Percentiles rank a stretch among this genome's conserved stretches.
Evolutionary conservation across 2,797 vertebrate species (phyloP).

Genomic region (Tenualosa ilisha): DNA sequence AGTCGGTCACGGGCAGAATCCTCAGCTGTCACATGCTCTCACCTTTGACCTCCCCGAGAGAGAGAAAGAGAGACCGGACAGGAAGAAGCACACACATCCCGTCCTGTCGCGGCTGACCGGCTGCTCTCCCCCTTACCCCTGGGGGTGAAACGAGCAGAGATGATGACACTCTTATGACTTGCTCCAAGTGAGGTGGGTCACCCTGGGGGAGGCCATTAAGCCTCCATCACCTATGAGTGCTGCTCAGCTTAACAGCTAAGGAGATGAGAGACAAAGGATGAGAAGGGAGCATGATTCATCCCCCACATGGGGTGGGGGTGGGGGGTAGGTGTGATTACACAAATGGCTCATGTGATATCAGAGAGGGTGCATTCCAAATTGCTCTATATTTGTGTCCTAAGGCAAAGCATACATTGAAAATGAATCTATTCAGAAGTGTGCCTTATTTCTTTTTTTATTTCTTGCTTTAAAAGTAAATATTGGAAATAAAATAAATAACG

Average conservation of each 20-base stretch:
- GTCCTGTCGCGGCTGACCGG: conserved; percentile 36
- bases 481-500: no score
- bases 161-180: conserved; percentile 39
- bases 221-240: not conserved
- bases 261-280: not conserved
- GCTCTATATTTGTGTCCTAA: not conserved
- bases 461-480: no score
- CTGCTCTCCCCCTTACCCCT: not conserved
- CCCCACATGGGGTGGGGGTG: not conserved
- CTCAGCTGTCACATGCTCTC: conserved; percentile 45
- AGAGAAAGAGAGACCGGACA: not conserved
- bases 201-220: conserved; percentile 2
- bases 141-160: conserved; percentile 28
- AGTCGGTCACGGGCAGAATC: conserved; percentile 31
- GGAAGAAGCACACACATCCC: conserved; percentile 34
- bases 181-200: not conserved
- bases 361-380: not conserved
- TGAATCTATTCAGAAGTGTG: not conserved
- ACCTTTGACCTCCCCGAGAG: conserved; percentile 34
- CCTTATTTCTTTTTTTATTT: not conserved
- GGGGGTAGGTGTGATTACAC: not conserved
- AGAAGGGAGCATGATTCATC: not conserved
- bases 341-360: not conserved
- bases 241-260: not conserved
- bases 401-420: not conserved